These are phyloP conservation scores for Leptocoma aspasia DNA, from an alignment of 2,113 vertebrate species.

Conservation along the genomic window DNA sequence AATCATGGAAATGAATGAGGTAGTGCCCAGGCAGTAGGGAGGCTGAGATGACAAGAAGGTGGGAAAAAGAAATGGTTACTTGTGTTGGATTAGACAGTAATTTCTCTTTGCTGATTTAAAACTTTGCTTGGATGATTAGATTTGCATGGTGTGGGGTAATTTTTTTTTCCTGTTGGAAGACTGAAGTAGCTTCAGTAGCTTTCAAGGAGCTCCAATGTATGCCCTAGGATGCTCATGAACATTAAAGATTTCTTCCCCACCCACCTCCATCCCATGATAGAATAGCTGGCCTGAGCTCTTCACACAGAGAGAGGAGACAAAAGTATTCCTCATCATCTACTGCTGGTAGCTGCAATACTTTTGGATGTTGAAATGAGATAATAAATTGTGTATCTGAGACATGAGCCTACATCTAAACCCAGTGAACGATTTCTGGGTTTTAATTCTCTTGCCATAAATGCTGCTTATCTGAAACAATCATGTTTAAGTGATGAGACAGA, in stretches of 20 bases:
- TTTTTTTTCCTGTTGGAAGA: neutral
- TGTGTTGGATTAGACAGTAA: neutral
- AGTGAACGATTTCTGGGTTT: neutral
- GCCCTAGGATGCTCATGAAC: neutral
- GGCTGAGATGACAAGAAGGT: neutral
- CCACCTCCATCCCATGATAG: accelerated
- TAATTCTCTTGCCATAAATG: neutral
- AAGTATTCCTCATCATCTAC: neutral
- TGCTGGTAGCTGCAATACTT: neutral
- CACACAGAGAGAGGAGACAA: neutral
- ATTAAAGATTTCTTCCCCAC: neutral
- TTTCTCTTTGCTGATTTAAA: neutral
- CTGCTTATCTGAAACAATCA: neutral
- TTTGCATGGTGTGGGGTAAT: neutral
- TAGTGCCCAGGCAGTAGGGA: neutral
- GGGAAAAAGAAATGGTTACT: neutral
- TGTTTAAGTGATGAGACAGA: neutral
- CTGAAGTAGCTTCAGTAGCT: neutral
- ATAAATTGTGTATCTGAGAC: neutral
- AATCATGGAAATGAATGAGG: neutral
- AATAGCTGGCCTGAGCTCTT: neutral
- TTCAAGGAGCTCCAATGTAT: neutral
- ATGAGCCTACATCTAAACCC: neutral
- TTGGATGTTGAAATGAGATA: neutral
- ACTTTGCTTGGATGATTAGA: neutral